Conservation (phyloP, 2,797 vertebrate species). For the Amphiprion clarkii region DNA sequence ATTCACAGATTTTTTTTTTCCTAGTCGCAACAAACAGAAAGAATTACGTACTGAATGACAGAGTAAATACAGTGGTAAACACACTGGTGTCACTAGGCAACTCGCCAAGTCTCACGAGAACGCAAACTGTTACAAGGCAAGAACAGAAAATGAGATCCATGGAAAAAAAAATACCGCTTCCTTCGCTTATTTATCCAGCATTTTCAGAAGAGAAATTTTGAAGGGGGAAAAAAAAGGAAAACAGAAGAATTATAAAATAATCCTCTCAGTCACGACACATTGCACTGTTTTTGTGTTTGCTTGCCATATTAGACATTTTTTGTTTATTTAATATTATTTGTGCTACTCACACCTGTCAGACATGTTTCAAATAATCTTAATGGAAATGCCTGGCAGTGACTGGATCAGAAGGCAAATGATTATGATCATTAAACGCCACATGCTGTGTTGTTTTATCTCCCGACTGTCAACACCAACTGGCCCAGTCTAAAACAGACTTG, state of each 20-base stretch:
- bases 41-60: not conserved
- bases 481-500: constrained; percentile 34
- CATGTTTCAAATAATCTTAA: constrained; percentile 57
- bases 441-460: constrained; percentile 64
- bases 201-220: not conserved
- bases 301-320: constrained; percentile 23
- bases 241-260: not conserved
- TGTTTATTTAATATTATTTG: constrained; percentile 42
- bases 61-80: constrained; percentile 11
- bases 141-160: constrained; percentile 8
- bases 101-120: not conserved
- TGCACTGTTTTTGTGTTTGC: constrained; percentile 30
- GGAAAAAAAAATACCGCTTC: not conserved
- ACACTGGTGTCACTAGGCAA: not conserved
- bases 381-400: constrained; percentile 54
- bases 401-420: constrained; percentile 60
- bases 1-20: not conserved
- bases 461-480: constrained; percentile 65
- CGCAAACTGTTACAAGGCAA: constrained; percentile 1
- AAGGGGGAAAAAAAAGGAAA: not conserved
- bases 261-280: constrained; percentile 11
- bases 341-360: constrained; percentile 56
- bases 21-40: not conserved
- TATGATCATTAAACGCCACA: constrained; percentile 66
- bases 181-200: not conserved